Conservation (phyloP, 2,113 vertebrate genomes). For the Solea solea region DNA sequence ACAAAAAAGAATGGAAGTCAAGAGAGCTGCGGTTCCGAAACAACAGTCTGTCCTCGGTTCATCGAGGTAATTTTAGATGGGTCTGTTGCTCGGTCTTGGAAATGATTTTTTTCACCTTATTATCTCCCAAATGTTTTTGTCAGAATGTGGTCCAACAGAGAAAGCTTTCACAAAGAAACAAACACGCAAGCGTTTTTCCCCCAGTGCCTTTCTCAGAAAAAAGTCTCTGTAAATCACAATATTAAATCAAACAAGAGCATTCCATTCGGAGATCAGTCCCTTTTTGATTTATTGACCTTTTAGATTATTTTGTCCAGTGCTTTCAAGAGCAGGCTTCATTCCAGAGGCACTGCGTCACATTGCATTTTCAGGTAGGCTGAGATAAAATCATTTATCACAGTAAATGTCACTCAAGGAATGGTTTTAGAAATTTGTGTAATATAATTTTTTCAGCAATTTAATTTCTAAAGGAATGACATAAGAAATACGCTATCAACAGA, state of each 20-base stretch:
- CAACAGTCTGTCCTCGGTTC: conserved; percentile 26
- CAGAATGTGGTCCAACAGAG: conserved; percentile 10
- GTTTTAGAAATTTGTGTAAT: too few species aligned
- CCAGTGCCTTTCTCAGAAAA: conserved; percentile 10
- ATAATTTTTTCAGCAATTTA: too few species aligned
- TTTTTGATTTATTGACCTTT: background rate
- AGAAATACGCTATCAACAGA: too few species aligned
- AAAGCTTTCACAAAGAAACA: conserved; percentile 14
- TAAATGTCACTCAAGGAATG: too few species aligned
- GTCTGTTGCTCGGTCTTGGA: conserved; percentile 20
- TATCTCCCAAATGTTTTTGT: conserved; percentile 7
- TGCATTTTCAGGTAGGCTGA: background rate
- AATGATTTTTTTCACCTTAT: background rate
- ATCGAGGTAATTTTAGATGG: conserved; percentile 20
- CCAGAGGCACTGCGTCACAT: background rate
- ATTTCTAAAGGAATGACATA: too few species aligned
- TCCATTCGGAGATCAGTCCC: conserved; percentile 4
- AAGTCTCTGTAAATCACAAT: conserved; percentile 30
- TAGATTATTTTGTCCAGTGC: background rate
- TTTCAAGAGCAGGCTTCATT: background rate
- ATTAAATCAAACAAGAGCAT: conserved; percentile 42
- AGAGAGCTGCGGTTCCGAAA: conserved; percentile 24
- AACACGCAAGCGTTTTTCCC: background rate
- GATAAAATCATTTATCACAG: background rate
- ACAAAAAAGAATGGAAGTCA: conserved; percentile 31